These are phyloP conservation scores for Micrasema minimum DNA, from an alignment of 1,140 invertebrate species.

Conservation along the genomic window DNA sequence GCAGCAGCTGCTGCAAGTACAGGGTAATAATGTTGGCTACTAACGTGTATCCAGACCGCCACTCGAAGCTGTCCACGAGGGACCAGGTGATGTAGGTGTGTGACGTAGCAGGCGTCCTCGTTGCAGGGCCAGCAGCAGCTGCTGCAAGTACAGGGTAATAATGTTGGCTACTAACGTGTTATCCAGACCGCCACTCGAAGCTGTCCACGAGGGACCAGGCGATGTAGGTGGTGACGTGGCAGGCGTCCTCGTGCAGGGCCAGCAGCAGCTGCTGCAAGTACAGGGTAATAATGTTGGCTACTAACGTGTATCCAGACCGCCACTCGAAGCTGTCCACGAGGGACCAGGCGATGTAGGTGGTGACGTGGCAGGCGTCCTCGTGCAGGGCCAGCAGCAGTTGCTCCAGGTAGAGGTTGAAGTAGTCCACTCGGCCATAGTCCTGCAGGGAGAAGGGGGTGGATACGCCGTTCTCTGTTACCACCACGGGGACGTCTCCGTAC, in stretches of 20 bases:
- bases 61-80: conserved; percentile 82
- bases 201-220: conserved; percentile 82
- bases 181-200: conserved; percentile 72
- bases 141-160: conserved; percentile 68
- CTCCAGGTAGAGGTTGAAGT: conserved; percentile 72
- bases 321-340: conserved; percentile 83
- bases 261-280: conserved; percentile 63
- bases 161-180: conserved; percentile 25
- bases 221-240: conserved; percentile 77
- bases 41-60: conserved; percentile 58
- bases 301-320: conserved; percentile 56
- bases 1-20: conserved; percentile 69
- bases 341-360: conserved; percentile 78
- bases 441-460: conserved; percentile 60
- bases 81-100: conserved; percentile 79
- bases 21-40: conserved; percentile 47
- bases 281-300: neutral
- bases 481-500: conserved; percentile 75
- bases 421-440: conserved; percentile 67
- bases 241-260: conserved; percentile 69
- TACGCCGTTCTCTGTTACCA: conserved; percentile 80
- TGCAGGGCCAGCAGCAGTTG: conserved; percentile 62
- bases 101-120: conserved; percentile 74
- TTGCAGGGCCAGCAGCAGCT: conserved; percentile 60
- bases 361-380: conserved; percentile 74